Evolutionary conservation across 1,140 invertebrate species (phyloP).

Genomic region (Gyrodactylus salaris): DNA sequence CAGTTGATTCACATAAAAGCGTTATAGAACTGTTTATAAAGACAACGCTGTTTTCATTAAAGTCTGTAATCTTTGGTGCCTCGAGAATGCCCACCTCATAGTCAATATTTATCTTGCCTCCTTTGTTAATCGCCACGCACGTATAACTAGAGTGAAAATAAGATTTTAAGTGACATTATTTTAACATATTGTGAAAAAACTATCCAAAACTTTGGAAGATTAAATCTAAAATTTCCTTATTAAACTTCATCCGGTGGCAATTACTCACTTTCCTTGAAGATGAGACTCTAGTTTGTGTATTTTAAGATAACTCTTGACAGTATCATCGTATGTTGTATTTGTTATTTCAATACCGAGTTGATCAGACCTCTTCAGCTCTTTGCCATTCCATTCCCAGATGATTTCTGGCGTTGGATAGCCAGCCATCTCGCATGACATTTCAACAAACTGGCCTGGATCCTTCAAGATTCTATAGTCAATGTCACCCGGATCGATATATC

Average conservation of each 20-base stretch:
- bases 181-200: background rate
- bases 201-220: background rate
- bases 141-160: conserved; percentile 12
- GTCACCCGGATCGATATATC: background rate
- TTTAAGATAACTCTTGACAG: background rate
- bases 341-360: background rate
- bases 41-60: background rate
- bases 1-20: conserved; percentile 15
- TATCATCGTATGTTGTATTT: background rate
- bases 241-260: too few relatives aligned
- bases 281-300: background rate
- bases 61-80: background rate
- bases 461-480: background rate
- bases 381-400: background rate
- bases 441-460: background rate
- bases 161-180: background rate
- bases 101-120: conserved; percentile 13
- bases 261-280: background rate
- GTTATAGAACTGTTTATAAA: background rate
- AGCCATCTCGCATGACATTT: background rate
- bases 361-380: background rate
- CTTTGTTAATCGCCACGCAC: conserved; percentile 20
- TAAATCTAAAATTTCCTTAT: too few relatives aligned
- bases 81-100: background rate
- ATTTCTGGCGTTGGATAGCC: background rate